phyloP scores from a whole-genome alignment of 1,140 invertebrate species.

The Polyergus mexicanus region DNA sequence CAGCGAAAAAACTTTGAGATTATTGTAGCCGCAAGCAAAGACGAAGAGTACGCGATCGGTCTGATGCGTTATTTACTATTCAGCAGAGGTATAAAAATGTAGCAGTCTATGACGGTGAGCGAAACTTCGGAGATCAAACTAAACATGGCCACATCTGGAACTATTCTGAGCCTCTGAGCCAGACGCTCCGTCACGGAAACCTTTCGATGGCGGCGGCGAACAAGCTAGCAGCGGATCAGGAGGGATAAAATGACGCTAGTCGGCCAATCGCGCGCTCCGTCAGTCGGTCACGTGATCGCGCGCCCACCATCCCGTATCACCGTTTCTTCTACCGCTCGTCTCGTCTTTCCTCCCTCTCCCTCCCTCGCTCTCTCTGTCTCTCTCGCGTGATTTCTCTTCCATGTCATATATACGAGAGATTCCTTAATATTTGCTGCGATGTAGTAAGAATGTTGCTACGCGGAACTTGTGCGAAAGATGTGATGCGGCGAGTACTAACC shows the following conservation, averaged over 20 bases:
- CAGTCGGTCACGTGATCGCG: slow-evolving; percentile 70
- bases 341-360: neutral
- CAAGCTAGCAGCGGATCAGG: slow-evolving; percentile 59
- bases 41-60: slow-evolving; percentile 61
- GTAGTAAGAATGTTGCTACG: neutral
- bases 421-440: slow-evolving; percentile 48
- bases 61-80: slow-evolving; percentile 77
- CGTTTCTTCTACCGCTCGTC: neutral
- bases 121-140: slow-evolving; percentile 86
- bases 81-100: slow-evolving; percentile 76
- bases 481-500: slow-evolving; percentile 31
- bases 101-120: slow-evolving; percentile 80
- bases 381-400: neutral
- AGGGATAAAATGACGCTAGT: slow-evolving; percentile 56
- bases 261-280: slow-evolving; percentile 67
- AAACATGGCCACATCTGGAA: slow-evolving; percentile 87
- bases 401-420: slow-evolving; percentile 54
- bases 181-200: slow-evolving; percentile 70
- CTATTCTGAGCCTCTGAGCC: slow-evolving; percentile 85
- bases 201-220: slow-evolving; percentile 58
- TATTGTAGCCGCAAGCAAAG: slow-evolving; percentile 40
- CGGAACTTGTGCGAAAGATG: slow-evolving; percentile 29
- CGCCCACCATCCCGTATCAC: slow-evolving; percentile 29
- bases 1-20: slow-evolving; percentile 7
- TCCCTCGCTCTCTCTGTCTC: neutral